Evolutionary conservation across 2,797 vertebrate species (phyloP), one percentile per base, ranked within the genome.

Genomic region (Strix occidentalis): DNA sequence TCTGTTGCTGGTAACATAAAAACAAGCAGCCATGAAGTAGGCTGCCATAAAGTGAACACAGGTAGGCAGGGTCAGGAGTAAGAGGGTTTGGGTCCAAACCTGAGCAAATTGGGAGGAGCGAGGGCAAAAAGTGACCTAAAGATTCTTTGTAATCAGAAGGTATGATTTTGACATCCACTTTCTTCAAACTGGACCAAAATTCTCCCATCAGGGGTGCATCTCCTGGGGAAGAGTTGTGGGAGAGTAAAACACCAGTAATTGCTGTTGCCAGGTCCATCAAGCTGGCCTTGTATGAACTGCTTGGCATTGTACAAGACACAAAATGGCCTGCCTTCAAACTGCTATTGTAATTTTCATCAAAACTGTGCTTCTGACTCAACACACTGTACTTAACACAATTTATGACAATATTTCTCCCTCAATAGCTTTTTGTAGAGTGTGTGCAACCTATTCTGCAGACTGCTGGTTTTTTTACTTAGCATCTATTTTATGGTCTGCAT

Each of bases 391-490:
- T 94, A 93, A 84, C 65, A 91, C 89, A 94, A 72, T 92, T 96
- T 96, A 96, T 95, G 95, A 26, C 72, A 86, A 84, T 96, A 93
- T 96, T 95, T 92, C 92, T 96, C 76, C 84, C 92, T 94, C 90
- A 90, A 43, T 86, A 93, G 96, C 89, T 96, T 94, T 93, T 90
- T 84, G 93, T 86, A 39, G 87, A 79, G 72, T 74, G 63, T 92
- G 72, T 63, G 46, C 93, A 93, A 93, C 92, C 85, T 90, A 81
- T 93, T 96, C 96, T 94, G 95, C 95, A 94, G 94, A 16, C 90
- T 97, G 92, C 84, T 92, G 89, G 90, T 86, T 96, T 96, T 93
- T 90, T 92, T 87, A 90, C 89, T 96, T 95, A 93, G 75, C 92
- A 86, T 94, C 69, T 95, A 65, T 91, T 97, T 96, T 94, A 93